Percentiles rank a stretch among this genome's conserved stretches.
These are phyloP conservation scores for Chondrilla cf. caribensis DNA, from an alignment of 37 sponge, comb jelly and placozoan species.

Conservation along the genomic window DNA sequence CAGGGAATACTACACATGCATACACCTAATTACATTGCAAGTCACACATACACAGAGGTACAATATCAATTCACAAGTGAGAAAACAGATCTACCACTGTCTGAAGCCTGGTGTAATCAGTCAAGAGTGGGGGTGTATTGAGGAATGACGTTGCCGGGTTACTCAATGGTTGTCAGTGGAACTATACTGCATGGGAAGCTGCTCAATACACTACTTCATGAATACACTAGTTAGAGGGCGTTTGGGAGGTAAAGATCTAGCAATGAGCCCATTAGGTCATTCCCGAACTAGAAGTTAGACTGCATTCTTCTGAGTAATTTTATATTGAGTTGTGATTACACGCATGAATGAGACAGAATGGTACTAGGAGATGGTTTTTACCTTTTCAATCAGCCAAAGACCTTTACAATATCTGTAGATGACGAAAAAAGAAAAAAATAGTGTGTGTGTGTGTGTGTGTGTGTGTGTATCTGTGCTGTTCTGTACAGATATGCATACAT, in stretches of 20 bases:
- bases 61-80: not conserved
- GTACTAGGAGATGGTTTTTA: not conserved
- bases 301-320: not conserved
- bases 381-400: slow-evolving; percentile 60
- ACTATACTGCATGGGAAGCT: no score
- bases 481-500: no score
- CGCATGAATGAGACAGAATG: no score
- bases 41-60: no score
- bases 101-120: not conserved
- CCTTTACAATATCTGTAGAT: slow-evolving; percentile 56
- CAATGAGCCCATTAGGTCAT: not conserved
- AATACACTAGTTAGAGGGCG: no score
- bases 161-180: no score
- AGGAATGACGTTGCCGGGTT: no score
- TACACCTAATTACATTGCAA: not conserved
- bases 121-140: no score
- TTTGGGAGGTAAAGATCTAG: not conserved
- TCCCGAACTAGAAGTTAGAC: no score
- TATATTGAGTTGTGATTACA: not conserved
- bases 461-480: no score
- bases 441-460: no score
- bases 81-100: not conserved
- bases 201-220: no score
- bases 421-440: not conserved
- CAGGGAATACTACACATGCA: not conserved